Conservation (phyloP, 2,113 vertebrate genomes). For the Mormyrus lacerda region DNA sequence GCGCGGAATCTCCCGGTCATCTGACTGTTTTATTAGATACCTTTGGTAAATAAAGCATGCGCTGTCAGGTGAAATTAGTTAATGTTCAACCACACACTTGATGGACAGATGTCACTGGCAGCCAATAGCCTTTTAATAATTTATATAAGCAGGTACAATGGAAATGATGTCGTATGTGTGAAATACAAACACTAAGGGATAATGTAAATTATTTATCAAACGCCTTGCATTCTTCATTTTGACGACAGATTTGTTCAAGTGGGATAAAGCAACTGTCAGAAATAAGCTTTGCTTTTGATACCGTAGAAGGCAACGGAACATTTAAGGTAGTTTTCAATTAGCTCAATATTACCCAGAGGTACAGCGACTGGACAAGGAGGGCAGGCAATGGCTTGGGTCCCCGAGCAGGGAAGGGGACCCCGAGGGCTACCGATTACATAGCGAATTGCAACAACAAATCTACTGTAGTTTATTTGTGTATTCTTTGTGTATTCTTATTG, state of each 20-base stretch:
- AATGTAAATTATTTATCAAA: background rate
- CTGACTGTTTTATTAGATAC: slow-evolving; percentile 18
- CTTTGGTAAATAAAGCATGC: slow-evolving; percentile 20
- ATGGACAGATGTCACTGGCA: slow-evolving; percentile 28
- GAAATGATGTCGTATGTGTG: background rate
- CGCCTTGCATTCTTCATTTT: background rate
- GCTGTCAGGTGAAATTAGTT: slow-evolving; percentile 21
- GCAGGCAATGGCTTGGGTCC: background rate
- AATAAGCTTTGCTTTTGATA: background rate
- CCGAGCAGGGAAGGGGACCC: background rate
- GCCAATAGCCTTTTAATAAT: slow-evolving; percentile 36
- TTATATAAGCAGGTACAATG: slow-evolving; percentile 12
- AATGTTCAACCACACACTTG: slow-evolving; percentile 27
- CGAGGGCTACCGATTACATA: background rate
- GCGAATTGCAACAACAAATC: background rate
- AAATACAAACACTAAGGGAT: background rate
- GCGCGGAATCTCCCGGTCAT: background rate
- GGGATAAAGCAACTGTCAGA: background rate
- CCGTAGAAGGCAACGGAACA: background rate
- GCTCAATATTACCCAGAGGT: background rate
- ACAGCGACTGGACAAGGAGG: background rate
- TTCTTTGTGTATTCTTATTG: no score
- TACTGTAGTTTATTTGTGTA: background rate
- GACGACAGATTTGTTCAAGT: background rate
- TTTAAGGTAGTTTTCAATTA: background rate